Evolutionary conservation across 2,113 vertebrate genomes (phyloP), one percentile per base, ranked within the genome.

Genomic region (Syngnathus typhle): DNA sequence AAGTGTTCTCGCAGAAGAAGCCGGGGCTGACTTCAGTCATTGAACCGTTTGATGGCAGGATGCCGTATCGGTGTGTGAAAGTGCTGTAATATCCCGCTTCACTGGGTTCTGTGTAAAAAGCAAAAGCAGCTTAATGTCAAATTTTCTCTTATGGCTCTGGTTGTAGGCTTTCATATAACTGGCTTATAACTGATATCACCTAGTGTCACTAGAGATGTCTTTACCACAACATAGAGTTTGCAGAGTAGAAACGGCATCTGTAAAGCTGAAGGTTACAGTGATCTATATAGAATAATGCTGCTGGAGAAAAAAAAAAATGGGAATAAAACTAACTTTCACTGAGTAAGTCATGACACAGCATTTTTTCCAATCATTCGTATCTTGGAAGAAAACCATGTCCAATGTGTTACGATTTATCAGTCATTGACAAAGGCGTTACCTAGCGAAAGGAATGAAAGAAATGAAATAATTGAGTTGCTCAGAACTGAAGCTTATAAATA

Each of bases 31-130:
- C 15, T 58, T 58, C 55, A 58, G 15, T 58, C 55, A 18, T 18
- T 36, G 55, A 58, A 58, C 6, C 55, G 36, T 36, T 58, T 58
- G 55, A 58, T 58, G 55, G 27, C 27, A 7, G 60, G 60, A 23
- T 61, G 60, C 39, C 11, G 60, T 58, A 58, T 58, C n/a, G 60
- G 19, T 23, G 60, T 7, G 60, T 13, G 39, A 62, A 62, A 43
- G 60, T 43, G 37, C 38, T 38, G 37, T 21, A 60, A 60, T 60
- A 60, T 39, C 59, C 19, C 37, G 59, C 59, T 58, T 58, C 27
- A 36, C 55, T 58, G 55, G 55, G 27, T 58, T 32, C 55, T 58
- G 55, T 58, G 55, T 58, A 58, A 58, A 58, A 58, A 58, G 55
- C 15, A 36, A 58, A 58, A 58, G 55, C 27, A 4, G 55, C 55